Evolutionary conservation across 2,797 vertebrate genomes (phyloP).

Genomic region (Chelmon rostratus): DNA sequence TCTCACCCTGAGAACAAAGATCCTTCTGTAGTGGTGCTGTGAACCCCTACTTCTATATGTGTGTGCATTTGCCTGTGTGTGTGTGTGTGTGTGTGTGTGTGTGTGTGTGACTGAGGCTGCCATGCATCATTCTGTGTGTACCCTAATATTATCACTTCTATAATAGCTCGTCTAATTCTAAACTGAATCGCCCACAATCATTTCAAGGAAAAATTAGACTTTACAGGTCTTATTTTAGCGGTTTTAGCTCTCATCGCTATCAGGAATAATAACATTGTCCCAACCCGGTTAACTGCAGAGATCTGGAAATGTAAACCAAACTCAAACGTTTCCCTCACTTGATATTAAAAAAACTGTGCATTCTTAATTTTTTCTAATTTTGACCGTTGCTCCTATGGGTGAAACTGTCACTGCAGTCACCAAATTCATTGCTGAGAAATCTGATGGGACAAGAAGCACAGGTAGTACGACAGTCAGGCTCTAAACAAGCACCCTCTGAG

Average conservation of each 20-base stretch:
- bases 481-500: not conserved
- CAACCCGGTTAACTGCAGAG: not conserved
- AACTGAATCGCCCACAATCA: not conserved
- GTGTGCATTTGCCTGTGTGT: conserved; percentile 27
- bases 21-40: conserved; percentile 77
- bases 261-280: not conserved
- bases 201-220: not conserved
- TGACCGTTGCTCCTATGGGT: not conserved
- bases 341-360: not conserved
- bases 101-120: conserved; percentile 1
- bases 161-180: conserved; percentile 3
- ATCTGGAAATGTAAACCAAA: not conserved
- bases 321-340: not conserved
- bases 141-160: conserved; percentile 16
- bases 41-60: conserved; percentile 56
- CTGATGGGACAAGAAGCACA: not conserved
- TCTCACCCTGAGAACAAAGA: conserved; percentile 79
- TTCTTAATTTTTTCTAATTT: not conserved
- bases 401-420: no score
- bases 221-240: not conserved
- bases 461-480: not conserved
- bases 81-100: conserved; percentile 22
- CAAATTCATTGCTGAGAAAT: not conserved
- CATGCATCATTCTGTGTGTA: conserved; percentile 42
- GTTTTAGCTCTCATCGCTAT: not conserved